phyloP scores from a whole-genome alignment of 2,888 invertebrate species.

The Tenthredo scrophulariae region DNA sequence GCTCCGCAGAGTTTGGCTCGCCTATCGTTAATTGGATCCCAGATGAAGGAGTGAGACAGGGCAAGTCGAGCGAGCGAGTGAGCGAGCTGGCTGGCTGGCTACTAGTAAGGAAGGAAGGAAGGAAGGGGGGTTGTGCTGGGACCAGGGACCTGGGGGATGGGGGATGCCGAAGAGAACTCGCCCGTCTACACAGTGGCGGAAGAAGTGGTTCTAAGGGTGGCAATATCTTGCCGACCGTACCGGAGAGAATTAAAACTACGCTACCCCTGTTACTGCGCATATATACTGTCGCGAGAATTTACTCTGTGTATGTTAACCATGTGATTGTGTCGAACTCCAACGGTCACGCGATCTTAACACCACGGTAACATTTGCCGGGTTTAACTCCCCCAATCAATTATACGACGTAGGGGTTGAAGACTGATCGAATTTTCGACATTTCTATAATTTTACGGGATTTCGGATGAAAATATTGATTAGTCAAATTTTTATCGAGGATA shows the following conservation, averaged over 20 bases:
- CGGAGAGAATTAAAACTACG: constrained; percentile 48
- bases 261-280: constrained; percentile 40
- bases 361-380: neutral
- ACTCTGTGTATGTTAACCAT: constrained; percentile 27
- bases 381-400: too few relatives aligned
- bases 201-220: constrained; percentile 40
- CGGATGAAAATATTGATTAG: too few relatives aligned
- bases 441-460: too few relatives aligned
- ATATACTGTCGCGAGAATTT: constrained; percentile 41
- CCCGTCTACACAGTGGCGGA: neutral
- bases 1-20: constrained; percentile 67
- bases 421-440: too few relatives aligned
- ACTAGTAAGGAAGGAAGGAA: neutral
- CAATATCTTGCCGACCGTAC: constrained; percentile 35
- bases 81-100: neutral
- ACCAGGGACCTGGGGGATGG: neutral
- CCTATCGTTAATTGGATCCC: constrained; percentile 74
- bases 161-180: neutral
- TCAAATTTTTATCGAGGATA: too few relatives aligned
- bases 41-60: constrained; percentile 66
- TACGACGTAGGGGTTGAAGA: too few relatives aligned
- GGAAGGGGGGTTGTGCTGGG: neutral
- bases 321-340: constrained; percentile 21
- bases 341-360: constrained; percentile 44
- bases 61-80: neutral